Conservation (phyloP, 2,888 invertebrate species). For the Odontomyia ornata region DNA sequence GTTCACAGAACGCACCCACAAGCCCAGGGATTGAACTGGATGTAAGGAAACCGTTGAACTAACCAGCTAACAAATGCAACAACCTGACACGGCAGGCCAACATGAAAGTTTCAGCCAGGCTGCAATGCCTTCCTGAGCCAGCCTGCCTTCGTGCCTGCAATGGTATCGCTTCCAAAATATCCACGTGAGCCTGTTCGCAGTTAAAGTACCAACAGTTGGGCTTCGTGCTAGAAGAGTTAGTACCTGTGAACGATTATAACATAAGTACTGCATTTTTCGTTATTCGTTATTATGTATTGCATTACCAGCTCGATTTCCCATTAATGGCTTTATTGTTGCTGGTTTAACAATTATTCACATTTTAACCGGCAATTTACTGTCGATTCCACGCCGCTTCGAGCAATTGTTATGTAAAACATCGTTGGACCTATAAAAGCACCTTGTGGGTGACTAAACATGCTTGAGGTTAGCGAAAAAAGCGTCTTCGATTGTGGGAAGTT, state of each 20-base stretch:
- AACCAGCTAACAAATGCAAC: background rate
- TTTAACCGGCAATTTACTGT: conserved; percentile 10
- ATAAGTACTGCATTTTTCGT: conserved; percentile 10
- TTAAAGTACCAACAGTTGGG: background rate
- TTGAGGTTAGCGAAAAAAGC: background rate
- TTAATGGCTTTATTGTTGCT: conserved; percentile 39
- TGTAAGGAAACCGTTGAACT: background rate
- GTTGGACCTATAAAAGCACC: background rate
- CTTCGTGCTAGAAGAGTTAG: background rate
- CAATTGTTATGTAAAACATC: background rate
- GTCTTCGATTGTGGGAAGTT: background rate
- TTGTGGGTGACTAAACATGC: background rate
- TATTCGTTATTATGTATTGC: conserved; percentile 12
- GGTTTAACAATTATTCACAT: conserved; percentile 35
- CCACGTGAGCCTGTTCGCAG: background rate
- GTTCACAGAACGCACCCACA: conserved; percentile 65
- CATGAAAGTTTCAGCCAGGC: conserved; percentile 19
- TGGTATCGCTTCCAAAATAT: background rate
- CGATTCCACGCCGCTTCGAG: background rate
- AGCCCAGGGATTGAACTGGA: background rate
- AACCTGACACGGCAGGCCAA: background rate
- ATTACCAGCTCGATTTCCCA: background rate
- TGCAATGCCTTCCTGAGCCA: background rate
- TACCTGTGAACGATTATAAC: conserved; percentile 2
- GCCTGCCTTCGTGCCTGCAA: background rate